These are phyloP conservation scores for Sebastiscus tertius DNA, from an alignment of 2,797 vertebrate genomes.

Conservation along the genomic window DNA sequence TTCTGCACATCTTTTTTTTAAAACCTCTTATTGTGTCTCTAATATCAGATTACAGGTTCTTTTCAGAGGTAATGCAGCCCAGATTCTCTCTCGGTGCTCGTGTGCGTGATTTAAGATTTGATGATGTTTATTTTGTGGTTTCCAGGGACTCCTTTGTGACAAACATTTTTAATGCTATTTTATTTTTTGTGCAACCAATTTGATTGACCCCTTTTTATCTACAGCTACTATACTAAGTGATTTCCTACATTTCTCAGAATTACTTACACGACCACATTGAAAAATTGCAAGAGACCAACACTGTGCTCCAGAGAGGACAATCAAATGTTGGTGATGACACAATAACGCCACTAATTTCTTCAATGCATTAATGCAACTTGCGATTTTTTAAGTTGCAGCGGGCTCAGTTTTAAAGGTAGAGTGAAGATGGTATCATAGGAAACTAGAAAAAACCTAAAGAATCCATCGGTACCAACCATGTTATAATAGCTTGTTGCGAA, in stretches of 20 bases:
- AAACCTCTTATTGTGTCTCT: conserved; percentile 34
- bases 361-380: no score
- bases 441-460: no score
- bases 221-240: background rate
- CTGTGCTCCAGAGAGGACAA: background rate
- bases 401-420: no score
- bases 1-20: conserved; percentile 41
- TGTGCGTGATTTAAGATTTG: conserved; percentile 8
- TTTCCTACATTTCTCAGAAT: background rate
- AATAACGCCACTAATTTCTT: no score
- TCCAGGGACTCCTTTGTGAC: background rate
- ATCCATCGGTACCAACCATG: no score
- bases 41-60: conserved; percentile 44
- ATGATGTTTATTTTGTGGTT: background rate
- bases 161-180: background rate
- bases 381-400: no score
- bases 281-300: background rate
- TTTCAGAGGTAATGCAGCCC: background rate
- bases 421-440: no score
- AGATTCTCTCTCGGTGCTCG: background rate
- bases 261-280: background rate
- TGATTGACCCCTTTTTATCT: background rate
- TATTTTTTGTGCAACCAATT: background rate
- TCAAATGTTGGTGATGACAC: no score
- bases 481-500: no score